Base-by-base conservation (phyloP, 1,140 invertebrate species). In the Chelonus insularis region DNA sequence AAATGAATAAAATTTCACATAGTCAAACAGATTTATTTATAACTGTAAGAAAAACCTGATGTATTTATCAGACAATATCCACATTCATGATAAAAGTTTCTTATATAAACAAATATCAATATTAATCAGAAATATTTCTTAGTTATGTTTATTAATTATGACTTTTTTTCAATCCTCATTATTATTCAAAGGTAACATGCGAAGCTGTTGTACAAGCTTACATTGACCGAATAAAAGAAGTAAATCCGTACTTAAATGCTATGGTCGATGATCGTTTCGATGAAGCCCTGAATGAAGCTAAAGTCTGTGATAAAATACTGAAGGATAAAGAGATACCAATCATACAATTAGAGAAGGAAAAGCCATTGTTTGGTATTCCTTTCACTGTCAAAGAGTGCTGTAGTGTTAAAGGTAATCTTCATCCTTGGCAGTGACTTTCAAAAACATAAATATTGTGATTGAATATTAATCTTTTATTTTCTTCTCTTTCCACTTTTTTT, bases 321-420 rank as follows among this genome's bases (percentile, higher is more conserved):
- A 70, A 56, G 16, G 21, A 59, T 63, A 66, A 74, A 71, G 34
- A 74, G 72, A 75, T 75, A 7, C 76, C 68, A 1, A 32, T 65
- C 11, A 43, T 68, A 1, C 66, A 83, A 36, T 64, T 88, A 0
- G 70, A 78, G 41, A 71, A 76, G 1, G 85, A 86, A 54, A 84
- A 81, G 65, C 91, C 91, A 0, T 75, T 93, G 18, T 77, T 90
- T n/a, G 91, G 91, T 1, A 84, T 93, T n/a, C 91, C 91, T 0
- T 84, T 92, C 18, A 91, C 88, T 0, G 85, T 90, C 0, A 93
- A 93, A 71, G 90, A 92, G 69, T 86, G 86, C 39, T 88, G 88
- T 62, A 80, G 81, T 7, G 74, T 91, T 0, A 83, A 84, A 81
- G 89, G 89, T 89, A 71, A 72, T 52, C 73, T 59, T 41, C n/a